A percentile compares a stretch with the other conserved stretches of the same genome.
Evolutionary conservation across 2,797 vertebrate genomes (phyloP).

Genomic region (Acropternis orthonyx): DNA sequence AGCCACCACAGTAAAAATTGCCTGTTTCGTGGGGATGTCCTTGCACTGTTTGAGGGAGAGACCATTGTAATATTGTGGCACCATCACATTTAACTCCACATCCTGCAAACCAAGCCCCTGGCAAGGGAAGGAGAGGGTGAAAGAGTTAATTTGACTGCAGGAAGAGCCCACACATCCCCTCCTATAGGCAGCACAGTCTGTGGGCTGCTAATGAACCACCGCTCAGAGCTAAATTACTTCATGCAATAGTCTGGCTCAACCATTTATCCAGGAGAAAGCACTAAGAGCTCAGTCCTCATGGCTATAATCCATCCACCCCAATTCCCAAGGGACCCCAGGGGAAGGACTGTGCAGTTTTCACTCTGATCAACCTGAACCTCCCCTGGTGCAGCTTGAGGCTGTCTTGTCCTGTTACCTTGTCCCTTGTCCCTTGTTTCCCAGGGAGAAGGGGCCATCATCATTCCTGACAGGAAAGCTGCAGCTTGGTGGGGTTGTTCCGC

Average conservation of each 20-base stretch:
- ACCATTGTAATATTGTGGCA: neutral
- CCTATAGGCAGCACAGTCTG: neutral
- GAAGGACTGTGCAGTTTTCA: neutral
- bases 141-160: neutral
- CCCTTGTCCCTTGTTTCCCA: no score
- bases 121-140: neutral
- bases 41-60: neutral
- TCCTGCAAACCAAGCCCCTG: neutral
- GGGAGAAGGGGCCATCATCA: neutral
- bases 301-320: neutral
- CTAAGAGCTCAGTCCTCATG: neutral
- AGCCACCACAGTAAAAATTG: neutral
- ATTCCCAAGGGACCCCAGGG: neutral
- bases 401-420: neutral
- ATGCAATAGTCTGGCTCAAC: neutral
- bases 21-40: neutral
- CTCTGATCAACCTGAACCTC: neutral
- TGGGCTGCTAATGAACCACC: slow-evolving; percentile 57
- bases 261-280: slow-evolving; percentile 11
- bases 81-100: neutral
- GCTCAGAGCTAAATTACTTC: slow-evolving; percentile 25
- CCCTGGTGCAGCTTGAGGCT: neutral
- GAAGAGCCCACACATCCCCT: neutral
- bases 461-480: neutral
- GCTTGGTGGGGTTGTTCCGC: neutral